phyloP scores from a whole-genome alignment of 2,113 vertebrate genomes.

The Puma concolor region DNA sequence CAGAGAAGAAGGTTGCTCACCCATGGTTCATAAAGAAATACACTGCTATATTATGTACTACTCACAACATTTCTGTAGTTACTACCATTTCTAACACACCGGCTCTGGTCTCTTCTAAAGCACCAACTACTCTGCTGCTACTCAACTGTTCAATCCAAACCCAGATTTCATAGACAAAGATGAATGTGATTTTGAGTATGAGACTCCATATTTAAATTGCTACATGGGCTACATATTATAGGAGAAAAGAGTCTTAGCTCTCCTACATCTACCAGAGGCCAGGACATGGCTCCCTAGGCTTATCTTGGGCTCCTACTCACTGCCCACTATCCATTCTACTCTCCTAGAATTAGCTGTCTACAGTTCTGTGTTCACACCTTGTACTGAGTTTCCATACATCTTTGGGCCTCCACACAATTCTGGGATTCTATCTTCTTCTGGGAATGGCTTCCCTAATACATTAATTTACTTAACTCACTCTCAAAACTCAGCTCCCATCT shows the following conservation, averaged over 20 bases:
- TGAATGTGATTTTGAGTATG: background rate
- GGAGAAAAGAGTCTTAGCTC: background rate
- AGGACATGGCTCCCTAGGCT: accelerated
- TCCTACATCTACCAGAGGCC: accelerated
- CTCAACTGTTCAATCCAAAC: background rate
- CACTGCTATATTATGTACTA: accelerated
- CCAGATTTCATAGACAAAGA: background rate
- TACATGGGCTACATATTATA: accelerated
- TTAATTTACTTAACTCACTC: too few relatives aligned
- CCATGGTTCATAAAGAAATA: background rate
- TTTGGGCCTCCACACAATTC: background rate
- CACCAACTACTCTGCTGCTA: background rate
- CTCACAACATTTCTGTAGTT: background rate
- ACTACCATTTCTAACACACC: background rate
- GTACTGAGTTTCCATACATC: background rate
- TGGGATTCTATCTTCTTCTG: background rate
- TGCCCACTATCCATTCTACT: background rate
- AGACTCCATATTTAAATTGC: background rate
- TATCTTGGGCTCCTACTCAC: background rate
- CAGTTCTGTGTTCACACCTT: background rate
- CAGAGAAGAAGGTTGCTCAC: background rate
- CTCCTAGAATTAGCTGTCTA: background rate
- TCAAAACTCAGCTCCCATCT: background rate
- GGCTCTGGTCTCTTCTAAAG: background rate
- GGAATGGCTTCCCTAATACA: background rate